Evolutionary conservation across 2,888 invertebrate species (phyloP).

Genomic region (Colletes collaris): DNA sequence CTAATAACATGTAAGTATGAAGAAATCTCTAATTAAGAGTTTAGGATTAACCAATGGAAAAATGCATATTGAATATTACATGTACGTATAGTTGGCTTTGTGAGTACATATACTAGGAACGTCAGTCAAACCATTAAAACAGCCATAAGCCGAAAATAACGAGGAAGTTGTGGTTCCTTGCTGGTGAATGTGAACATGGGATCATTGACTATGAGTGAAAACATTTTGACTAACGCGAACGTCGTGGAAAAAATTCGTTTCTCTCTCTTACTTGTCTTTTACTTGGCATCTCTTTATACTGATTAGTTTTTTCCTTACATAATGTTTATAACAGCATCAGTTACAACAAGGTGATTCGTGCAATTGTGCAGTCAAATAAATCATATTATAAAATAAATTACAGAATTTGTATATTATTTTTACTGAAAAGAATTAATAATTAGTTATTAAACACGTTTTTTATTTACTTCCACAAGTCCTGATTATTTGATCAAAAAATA

Average conservation of each 20-base stretch:
- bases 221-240: conserved; percentile 58
- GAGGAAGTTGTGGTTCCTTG: conserved; percentile 68
- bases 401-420: no score
- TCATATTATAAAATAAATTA: no score
- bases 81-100: background rate
- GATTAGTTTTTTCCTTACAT: no score
- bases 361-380: no score
- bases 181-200: conserved; percentile 65
- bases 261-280: conserved; percentile 3
- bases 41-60: conserved; percentile 13
- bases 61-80: background rate
- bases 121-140: conserved; percentile 53
- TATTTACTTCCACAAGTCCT: no score
- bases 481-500: no score
- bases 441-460: no score
- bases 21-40: conserved; percentile 1
- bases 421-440: no score
- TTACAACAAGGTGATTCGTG: no score
- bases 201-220: conserved; percentile 64
- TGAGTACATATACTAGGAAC: conserved; percentile 8
- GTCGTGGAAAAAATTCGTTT: conserved; percentile 11
- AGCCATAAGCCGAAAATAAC: conserved; percentile 76
- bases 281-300: no score
- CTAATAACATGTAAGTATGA: conserved; percentile 42
- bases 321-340: no score